phyloP scores from a whole-genome alignment of 30 jellyfish, hydroid and myxozoan genomes.

The Aurelia sp. region DNA sequence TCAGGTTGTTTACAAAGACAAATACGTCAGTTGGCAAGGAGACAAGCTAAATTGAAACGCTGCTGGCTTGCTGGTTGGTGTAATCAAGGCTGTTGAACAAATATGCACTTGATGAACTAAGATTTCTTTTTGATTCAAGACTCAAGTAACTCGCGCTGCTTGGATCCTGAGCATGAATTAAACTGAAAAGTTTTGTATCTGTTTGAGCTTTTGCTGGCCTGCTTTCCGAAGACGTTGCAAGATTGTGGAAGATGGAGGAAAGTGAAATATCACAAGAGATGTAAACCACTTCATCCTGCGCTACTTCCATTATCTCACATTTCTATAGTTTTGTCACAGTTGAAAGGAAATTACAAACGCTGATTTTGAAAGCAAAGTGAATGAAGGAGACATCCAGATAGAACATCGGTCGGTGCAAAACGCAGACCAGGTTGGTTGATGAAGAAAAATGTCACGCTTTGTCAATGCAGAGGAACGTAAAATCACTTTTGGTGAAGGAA shows the following conservation, averaged over 20 bases:
- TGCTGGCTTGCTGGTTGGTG: neutral
- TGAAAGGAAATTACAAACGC: too few relatives aligned
- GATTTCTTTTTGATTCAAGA: slow-evolving; percentile 8
- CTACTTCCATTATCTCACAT: too few relatives aligned
- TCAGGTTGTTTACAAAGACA: slow-evolving; percentile 54
- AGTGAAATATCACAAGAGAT: too few relatives aligned
- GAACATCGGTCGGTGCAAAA: neutral
- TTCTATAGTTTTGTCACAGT: too few relatives aligned
- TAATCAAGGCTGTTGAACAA: slow-evolving; percentile 12
- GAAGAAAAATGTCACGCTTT: slow-evolving; percentile 44
- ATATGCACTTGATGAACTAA: slow-evolving; percentile 23
- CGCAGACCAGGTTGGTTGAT: neutral
- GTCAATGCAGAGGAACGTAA: slow-evolving; percentile 69
- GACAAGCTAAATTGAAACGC: slow-evolving; percentile 14
- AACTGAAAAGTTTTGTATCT: too few relatives aligned
- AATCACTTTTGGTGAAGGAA: slow-evolving; percentile 77
- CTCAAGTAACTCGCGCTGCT: neutral
- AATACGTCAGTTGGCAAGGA: slow-evolving; percentile 76
- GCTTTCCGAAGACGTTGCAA: too few relatives aligned
- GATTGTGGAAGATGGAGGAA: too few relatives aligned
- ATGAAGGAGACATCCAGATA: too few relatives aligned
- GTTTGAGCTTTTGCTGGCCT: too few relatives aligned
- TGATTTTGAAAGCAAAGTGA: too few relatives aligned
- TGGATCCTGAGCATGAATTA: too few relatives aligned
- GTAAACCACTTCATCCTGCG: too few relatives aligned